Evolutionary conservation across 2,888 invertebrate species (phyloP).

Genomic region (Sisyra terminalis): DNA sequence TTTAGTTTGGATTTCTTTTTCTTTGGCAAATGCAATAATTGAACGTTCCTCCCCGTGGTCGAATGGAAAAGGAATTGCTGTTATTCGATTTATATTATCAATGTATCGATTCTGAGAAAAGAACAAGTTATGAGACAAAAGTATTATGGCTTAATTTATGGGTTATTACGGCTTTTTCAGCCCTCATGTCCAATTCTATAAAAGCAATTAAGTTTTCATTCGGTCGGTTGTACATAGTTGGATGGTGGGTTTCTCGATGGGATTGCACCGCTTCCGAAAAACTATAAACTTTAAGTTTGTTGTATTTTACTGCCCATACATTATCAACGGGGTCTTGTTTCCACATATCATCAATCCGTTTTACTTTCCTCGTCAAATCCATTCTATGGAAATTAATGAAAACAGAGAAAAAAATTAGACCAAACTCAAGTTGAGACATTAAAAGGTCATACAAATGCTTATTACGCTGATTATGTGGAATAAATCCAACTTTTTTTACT

Average conservation of each 20-base stretch:
- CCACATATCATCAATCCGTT: constrained; percentile 42
- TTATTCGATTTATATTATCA: constrained; percentile 49
- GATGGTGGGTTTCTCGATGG: constrained; percentile 68
- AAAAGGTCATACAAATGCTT: constrained; percentile 30
- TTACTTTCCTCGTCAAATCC: constrained; percentile 27
- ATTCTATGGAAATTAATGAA: constrained; percentile 20
- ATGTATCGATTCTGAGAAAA: constrained; percentile 43
- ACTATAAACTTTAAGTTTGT: constrained; percentile 41
- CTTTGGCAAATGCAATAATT: constrained; percentile 60
- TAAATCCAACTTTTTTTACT: constrained; percentile 56
- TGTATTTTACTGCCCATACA: constrained; percentile 39
- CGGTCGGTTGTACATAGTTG: constrained; percentile 63
- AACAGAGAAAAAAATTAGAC: background rate
- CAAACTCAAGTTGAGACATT: background rate
- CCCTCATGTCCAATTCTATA: constrained; percentile 68
- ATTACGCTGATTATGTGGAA: constrained; percentile 50
- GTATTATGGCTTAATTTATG: no score
- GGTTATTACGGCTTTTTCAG: constrained; percentile 47
- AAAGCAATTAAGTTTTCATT: constrained; percentile 49
- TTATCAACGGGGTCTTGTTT: constrained; percentile 41
- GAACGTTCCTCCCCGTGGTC: constrained; percentile 48
- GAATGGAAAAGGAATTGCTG: constrained; percentile 50
- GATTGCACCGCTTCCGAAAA: constrained; percentile 60
- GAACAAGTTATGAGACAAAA: no score
- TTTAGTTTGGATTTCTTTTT: constrained; percentile 36